phyloP scores from a whole-genome alignment of 2,888 invertebrate species.

The Mylabris sibirica region DNA sequence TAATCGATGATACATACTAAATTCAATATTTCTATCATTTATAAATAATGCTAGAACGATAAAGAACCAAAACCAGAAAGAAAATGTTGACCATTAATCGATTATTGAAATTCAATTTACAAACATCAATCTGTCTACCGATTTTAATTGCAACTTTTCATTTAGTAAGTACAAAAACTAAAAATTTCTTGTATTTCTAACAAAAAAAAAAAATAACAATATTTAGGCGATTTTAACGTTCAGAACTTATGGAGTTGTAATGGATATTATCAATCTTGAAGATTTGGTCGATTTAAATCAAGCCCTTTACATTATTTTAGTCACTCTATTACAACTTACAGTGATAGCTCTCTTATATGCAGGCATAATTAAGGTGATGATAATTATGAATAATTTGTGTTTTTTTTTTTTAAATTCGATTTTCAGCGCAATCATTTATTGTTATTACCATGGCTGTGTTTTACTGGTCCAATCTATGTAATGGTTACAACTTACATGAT shows the following conservation, averaged over 20 bases:
- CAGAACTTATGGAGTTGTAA: constrained; percentile 23
- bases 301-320: constrained; percentile 22
- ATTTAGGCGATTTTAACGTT: constrained; percentile 16
- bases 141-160: constrained; percentile 24
- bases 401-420: constrained; percentile 4
- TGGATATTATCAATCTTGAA: constrained; percentile 27
- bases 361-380: constrained; percentile 25
- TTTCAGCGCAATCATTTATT: constrained; percentile 26
- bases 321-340: constrained; percentile 22
- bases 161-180: constrained; percentile 20
- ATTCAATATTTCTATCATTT: not conserved
- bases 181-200: constrained; percentile 2
- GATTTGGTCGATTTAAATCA: constrained; percentile 26
- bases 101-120: not conserved
- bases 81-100: not conserved
- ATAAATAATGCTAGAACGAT: not conserved
- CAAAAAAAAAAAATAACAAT: not conserved
- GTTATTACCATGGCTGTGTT: constrained; percentile 32
- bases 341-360: constrained; percentile 21
- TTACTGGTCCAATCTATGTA: constrained; percentile 25
- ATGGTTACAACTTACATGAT: constrained; percentile 27
- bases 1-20: not conserved
- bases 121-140: constrained; percentile 23
- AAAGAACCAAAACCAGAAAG: not conserved
- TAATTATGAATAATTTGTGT: not conserved